Base-by-base conservation (phyloP, 2,888 invertebrate genomes). In the Lycaena phlaeas region DNA sequence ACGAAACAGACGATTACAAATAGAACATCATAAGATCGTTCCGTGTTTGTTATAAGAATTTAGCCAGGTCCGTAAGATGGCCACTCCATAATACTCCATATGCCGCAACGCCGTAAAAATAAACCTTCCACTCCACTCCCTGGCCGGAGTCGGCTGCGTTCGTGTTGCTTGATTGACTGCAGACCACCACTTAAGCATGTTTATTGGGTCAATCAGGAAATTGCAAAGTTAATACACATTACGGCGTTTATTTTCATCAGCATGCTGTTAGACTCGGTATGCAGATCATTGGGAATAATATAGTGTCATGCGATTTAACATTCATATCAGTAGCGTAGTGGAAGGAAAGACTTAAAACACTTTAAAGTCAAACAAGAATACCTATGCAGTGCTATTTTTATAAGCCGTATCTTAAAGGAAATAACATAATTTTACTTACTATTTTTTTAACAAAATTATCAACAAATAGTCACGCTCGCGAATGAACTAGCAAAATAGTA, bases 151-250 rank as follows among this genome's bases (percentile, higher is more conserved):
- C 54, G 61, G 54, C 64, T 65, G 57, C 63, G 59, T 68, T 71
- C 57, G 61, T 57, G 59, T 64, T 57, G 58, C 58, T 61, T 73
- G 77, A 77, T 74, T 61, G 61, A 68, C 60, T 65, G 67, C 77
- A 78, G 77, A 64, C 61, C 64, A 56, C 58, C 66, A 63, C 66
- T 67, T 61, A 59, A 52, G 53, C 54, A 56, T 61, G 61, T 73
- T 72, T 76, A 76, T 73, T 68, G 59, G 69, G 67, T 68, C 72
- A 59, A 73, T 69, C 68, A 71, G 73, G 71, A 77, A 73, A 76
- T 69, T 57, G 66, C 68, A 51, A 67, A 56, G 62, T 57, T 61
- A 60, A 53, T 50, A 57, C 62, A 37, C 22, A 34, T 34, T 18
- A 51, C 49, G 46, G 44, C 50, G 69, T 68, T 73, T 75, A 75